Evolutionary conservation across 2,797 vertebrate species (phyloP), one percentile per base, ranked within the genome.

Genomic region (Thamnophis elegans): DNA sequence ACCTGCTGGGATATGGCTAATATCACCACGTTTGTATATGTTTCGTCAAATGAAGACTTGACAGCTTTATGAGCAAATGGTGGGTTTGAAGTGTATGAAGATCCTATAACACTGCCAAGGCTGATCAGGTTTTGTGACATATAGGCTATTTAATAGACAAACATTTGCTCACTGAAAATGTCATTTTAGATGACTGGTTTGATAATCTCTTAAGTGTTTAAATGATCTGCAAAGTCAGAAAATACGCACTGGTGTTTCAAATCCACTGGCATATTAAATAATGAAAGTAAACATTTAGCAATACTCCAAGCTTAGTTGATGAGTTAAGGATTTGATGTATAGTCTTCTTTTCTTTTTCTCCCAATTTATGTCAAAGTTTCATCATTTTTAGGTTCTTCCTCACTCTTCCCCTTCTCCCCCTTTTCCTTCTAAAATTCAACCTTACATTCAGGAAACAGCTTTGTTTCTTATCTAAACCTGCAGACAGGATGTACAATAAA

Each of bases 21-120:
- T 96, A 97, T 98, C 95, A 97, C 89, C 92, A 96, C 93, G 91
- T 96, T 98, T 98, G 97, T 98, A 97, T 97, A 98, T 98, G 97
- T 98, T 98, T 98, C 97, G 97, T 98, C 97, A 98, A 97, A 97
- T 87, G 8, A 95, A 93, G 96, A 88, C 96, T 97, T 97, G 98
- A 98, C 98, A 98, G 98, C 95, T 98, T 98, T 98, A 98, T 97
- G 98, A 97, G 97, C 96, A 97, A 98, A 97, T 96, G 95, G 97
- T 97, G 97, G 97, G 95, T 96, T 97, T 97, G 96, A 95, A 94
- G 94, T 95, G 95, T 97, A 97, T 97, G 98, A 97, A 97, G 97
- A 97, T 96, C 96, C 96, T 97, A 97, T 97, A 97, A 97, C 96
- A 93, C 95, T 97, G 98, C 98, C 98, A 98, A 96, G 95, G 95